phyloP scores from a whole-genome alignment of 2,113 vertebrate species.

The Charina bottae region DNA sequence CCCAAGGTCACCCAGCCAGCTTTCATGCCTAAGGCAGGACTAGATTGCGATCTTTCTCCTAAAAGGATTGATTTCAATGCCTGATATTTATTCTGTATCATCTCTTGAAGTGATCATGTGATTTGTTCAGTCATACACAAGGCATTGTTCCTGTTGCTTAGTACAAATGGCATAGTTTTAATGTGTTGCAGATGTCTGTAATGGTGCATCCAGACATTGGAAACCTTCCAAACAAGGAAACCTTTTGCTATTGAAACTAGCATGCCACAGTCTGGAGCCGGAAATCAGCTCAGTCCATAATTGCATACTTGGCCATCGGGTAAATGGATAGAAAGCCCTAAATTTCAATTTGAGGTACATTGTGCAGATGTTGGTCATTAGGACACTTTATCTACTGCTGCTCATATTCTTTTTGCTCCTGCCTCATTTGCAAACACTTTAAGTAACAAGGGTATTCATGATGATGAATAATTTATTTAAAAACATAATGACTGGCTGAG shows the following conservation, averaged over 20 bases:
- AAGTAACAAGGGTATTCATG: conserved; percentile 34
- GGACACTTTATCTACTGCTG: conserved; percentile 22
- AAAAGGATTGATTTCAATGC: neutral
- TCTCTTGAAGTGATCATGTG: conserved; percentile 40
- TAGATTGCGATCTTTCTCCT: neutral
- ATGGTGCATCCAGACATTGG: conserved; percentile 64
- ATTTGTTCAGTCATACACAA: conserved; percentile 54
- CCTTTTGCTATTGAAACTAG: conserved; percentile 2
- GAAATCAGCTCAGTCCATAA: conserved; percentile 53
- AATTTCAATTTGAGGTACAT: conserved; percentile 38
- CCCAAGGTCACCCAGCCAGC: no score
- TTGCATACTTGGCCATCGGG: conserved; percentile 40
- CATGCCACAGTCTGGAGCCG: neutral
- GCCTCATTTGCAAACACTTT: conserved; percentile 56
- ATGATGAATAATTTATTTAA: conserved; percentile 43
- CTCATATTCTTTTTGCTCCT: conserved; percentile 30
- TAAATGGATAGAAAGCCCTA: conserved; percentile 42
- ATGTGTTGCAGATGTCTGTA: conserved; percentile 63
- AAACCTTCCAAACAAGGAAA: conserved; percentile 57
- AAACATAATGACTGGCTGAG: conserved; percentile 29
- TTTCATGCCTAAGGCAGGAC: no score
- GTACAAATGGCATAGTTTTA: conserved; percentile 53
- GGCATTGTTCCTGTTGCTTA: conserved; percentile 38
- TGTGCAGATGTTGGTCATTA: conserved; percentile 54
- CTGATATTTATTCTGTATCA: neutral